Evolutionary conservation across 2,888 invertebrate genomes (phyloP).

Genomic region (Phlogophora meticulosa): DNA sequence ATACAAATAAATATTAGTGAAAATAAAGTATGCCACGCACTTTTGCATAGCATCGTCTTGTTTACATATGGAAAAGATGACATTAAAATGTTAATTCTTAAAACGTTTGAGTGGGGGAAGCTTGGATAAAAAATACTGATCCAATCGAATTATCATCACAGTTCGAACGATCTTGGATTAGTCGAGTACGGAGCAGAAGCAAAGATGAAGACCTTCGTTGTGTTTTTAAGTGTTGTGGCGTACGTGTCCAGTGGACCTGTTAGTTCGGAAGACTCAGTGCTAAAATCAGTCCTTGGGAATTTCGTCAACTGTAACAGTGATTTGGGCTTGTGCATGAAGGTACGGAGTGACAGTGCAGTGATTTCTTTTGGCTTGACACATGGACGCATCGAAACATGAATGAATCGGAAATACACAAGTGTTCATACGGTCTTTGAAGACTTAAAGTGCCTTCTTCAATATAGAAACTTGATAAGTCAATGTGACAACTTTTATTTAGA

Average conservation of each 20-base stretch:
- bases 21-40: conserved; percentile 83
- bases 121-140: conserved; percentile 88
- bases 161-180: conserved; percentile 82
- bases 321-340: conserved; percentile 86
- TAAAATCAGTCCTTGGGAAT: conserved; percentile 78
- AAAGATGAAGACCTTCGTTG: conserved; percentile 84
- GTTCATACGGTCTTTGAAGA: not conserved
- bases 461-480: not conserved
- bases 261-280: conserved; percentile 80
- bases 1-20: conserved; percentile 86
- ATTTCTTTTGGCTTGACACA: conserved; percentile 36
- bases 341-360: conserved; percentile 72
- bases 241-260: conserved; percentile 79
- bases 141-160: conserved; percentile 84
- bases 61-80: conserved; percentile 80
- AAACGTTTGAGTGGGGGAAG: conserved; percentile 83
- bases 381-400: conserved; percentile 26
- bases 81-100: conserved; percentile 85
- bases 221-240: conserved; percentile 80
- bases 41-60: conserved; percentile 83
- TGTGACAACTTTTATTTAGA: not conserved
- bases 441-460: conserved; percentile 20
- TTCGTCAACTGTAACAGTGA: conserved; percentile 87
- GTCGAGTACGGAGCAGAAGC: conserved; percentile 62
- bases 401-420: not conserved